phyloP scores from a whole-genome alignment of 2,797 vertebrate species.

The Propithecus perrieri region DNA sequence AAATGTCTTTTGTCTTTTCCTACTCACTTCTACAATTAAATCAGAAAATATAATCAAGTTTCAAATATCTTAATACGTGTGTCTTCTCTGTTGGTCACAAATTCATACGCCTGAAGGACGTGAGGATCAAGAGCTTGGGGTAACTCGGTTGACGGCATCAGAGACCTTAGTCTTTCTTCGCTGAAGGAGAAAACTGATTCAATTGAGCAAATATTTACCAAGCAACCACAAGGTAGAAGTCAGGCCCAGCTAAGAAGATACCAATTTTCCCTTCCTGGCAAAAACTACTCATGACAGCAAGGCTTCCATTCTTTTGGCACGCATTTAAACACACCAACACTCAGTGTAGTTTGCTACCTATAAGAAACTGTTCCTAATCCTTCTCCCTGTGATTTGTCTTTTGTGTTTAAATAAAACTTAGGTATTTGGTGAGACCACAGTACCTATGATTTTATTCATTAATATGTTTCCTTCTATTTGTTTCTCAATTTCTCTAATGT shows the following conservation, averaged over 20 bases:
- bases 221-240: background rate
- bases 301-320: background rate
- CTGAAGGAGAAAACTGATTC: background rate
- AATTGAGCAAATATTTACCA: background rate
- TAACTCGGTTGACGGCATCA: background rate
- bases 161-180: background rate
- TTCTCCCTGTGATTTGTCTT: background rate
- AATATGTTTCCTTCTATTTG: background rate
- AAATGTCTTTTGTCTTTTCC: background rate
- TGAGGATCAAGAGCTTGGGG: background rate
- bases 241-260: background rate
- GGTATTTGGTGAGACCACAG: background rate
- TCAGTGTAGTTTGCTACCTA: background rate
- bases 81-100: constrained; percentile 17
- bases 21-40: background rate
- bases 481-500: background rate
- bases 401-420: background rate
- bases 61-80: background rate
- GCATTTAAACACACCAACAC: background rate
- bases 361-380: background rate
- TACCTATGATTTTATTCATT: background rate
- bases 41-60: background rate
- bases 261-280: background rate
- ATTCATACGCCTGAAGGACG: background rate
- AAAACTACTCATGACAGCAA: background rate